Conservation (phyloP, 2,888 invertebrate species). For the Drosophila pseudotalamancana region DNA sequence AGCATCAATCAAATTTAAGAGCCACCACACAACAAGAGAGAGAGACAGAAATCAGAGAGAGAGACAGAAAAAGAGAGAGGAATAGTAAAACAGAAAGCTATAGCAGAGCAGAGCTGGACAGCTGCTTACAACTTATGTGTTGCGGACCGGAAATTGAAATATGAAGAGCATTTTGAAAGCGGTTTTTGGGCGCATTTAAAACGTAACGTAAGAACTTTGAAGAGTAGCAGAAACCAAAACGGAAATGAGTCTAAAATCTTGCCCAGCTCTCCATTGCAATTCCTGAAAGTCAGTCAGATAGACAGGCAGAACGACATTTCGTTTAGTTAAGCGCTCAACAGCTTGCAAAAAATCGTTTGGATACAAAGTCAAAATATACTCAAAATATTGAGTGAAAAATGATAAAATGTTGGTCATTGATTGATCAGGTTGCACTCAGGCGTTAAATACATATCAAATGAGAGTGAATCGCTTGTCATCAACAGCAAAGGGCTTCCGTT, state of each 20-base stretch:
- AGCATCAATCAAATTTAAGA: constrained; percentile 69
- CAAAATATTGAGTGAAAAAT: constrained; percentile 16
- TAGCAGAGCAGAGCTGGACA: constrained; percentile 24
- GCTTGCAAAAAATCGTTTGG: constrained; percentile 29
- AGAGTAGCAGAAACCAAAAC: not conserved
- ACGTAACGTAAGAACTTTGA: no score
- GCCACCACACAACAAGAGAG: constrained; percentile 12
- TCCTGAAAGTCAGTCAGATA: constrained; percentile 6
- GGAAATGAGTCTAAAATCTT: constrained; percentile 57
- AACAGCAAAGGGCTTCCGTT: constrained; percentile 57
- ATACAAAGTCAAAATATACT: constrained; percentile 1
- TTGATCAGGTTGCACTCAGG: constrained; percentile 65
- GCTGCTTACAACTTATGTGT: constrained; percentile 20
- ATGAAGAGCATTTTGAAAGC: constrained; percentile 51
- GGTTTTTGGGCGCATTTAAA: constrained; percentile 27
- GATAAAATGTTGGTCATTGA: constrained; percentile 40
- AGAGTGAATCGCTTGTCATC: constrained; percentile 50
- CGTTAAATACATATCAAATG: constrained; percentile 39
- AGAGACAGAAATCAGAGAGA: not conserved
- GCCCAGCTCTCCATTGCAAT: constrained; percentile 8
- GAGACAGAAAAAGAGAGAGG: not conserved
- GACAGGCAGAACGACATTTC: not conserved
- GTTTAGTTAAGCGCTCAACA: constrained; percentile 20
- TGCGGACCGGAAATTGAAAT: constrained; percentile 70
- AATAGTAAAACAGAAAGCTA: not conserved